Conservation (phyloP, 2,113 vertebrate genomes). For the Chloebia gouldiae region DNA sequence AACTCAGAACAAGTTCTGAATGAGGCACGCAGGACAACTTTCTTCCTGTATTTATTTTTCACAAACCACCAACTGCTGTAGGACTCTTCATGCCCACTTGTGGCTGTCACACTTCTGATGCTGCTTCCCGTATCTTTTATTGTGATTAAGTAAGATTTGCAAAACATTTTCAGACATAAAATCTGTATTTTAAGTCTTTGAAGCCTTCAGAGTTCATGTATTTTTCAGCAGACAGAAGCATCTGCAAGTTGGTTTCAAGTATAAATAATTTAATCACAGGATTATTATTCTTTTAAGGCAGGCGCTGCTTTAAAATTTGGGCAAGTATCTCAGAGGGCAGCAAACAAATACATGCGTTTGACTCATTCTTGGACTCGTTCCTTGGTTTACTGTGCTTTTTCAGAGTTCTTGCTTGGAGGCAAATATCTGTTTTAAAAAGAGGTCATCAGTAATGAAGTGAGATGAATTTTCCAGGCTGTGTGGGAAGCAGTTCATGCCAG, state of each 20-base stretch:
- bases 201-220: not conserved
- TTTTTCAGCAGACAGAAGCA: constrained; percentile 24
- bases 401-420: not conserved
- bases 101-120: fast-evolving
- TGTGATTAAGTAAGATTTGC: not conserved
- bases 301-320: not conserved
- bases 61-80: not conserved
- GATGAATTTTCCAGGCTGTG: not conserved
- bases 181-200: not conserved
- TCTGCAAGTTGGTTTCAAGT: not conserved
- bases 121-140: not conserved
- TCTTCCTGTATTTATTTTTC: not conserved
- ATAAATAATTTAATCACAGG: not conserved
- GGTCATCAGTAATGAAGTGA: constrained; percentile 9
- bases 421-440: not conserved
- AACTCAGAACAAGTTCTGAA: not conserved
- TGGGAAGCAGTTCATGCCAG: not conserved
- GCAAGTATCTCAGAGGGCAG: not conserved
- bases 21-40: not conserved
- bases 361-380: not conserved
- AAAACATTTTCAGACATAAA: not conserved
- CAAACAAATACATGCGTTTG: not conserved
- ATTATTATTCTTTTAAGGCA: not conserved
- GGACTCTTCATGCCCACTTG: not conserved
- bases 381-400: not conserved